These are phyloP conservation scores for Aplodontia rufa DNA, from an alignment of 2,113 vertebrate species.

Conservation along the genomic window DNA sequence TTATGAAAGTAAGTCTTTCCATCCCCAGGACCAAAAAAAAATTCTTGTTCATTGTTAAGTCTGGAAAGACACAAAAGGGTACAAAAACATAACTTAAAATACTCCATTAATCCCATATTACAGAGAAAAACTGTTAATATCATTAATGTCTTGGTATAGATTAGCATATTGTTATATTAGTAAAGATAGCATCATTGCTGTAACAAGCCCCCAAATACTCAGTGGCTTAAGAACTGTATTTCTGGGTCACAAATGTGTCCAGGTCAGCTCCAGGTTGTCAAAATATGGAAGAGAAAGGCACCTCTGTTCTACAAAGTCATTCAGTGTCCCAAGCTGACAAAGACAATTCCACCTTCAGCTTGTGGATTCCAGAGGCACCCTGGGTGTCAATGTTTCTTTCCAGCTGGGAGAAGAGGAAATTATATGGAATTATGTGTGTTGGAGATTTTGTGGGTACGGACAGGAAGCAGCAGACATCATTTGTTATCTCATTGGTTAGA, in stretches of 20 bases:
- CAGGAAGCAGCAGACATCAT: not conserved
- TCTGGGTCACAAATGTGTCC: not conserved
- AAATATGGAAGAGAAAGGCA: not conserved
- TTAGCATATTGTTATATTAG: slow-evolving; percentile 4
- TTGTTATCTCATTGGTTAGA: not conserved
- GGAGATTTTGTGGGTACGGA: not conserved
- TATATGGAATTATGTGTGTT: not conserved
- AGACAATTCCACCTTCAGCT: not conserved
- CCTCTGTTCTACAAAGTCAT: not conserved
- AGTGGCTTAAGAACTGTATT: not conserved
- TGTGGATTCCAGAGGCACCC: not conserved
- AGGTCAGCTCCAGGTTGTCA: not conserved
- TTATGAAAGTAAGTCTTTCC: not conserved
- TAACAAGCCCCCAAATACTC: not conserved
- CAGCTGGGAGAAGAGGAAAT: not conserved
- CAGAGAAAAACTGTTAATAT: slow-evolving; percentile 13
- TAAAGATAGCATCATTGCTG: not conserved
- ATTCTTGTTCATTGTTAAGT: slow-evolving; percentile 22
- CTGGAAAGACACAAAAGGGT: slow-evolving; percentile 23
- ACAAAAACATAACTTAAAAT: not conserved
- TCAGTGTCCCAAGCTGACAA: not conserved
- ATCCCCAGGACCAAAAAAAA: too few species aligned
- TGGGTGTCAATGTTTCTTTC: not conserved
- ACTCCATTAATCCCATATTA: not conserved
- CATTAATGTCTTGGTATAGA: not conserved